Evolutionary conservation across 2,888 invertebrate genomes (phyloP).

Genomic region (Watsonalla cultraria): DNA sequence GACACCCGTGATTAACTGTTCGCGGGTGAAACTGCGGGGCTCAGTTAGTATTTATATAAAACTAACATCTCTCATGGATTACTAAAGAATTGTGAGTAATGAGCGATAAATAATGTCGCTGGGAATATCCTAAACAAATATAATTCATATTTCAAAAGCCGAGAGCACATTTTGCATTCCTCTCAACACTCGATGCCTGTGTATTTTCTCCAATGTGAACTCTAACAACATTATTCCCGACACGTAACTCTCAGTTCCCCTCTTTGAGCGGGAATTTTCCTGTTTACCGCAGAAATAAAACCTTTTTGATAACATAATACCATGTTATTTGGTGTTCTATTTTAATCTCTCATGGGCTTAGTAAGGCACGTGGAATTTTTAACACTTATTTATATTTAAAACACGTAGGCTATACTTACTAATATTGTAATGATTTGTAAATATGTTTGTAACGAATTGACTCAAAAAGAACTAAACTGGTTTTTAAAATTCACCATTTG

Average conservation of each 20-base stretch:
- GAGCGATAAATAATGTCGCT: too few relatives aligned
- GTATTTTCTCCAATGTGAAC: slow-evolving; percentile 13
- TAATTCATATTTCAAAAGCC: not conserved
- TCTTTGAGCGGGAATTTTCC: slow-evolving; percentile 22
- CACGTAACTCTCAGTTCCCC: slow-evolving; percentile 18
- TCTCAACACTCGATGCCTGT: not conserved
- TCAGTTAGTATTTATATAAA: too few relatives aligned
- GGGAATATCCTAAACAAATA: not conserved
- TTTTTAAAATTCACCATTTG: too few relatives aligned
- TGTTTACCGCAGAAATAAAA: slow-evolving; percentile 30
- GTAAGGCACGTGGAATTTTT: not conserved
- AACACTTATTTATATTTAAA: not conserved
- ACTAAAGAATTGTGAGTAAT: too few relatives aligned
- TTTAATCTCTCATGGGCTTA: not conserved
- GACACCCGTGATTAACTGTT: too few relatives aligned
- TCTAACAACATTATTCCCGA: slow-evolving; percentile 17
- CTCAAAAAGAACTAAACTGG: too few relatives aligned
- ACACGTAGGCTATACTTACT: too few relatives aligned
- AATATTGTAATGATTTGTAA: too few relatives aligned
- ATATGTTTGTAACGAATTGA: too few relatives aligned
- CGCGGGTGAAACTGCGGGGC: too few relatives aligned
- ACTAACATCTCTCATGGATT: too few relatives aligned
- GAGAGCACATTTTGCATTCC: not conserved
- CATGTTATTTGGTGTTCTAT: slow-evolving; percentile 4
- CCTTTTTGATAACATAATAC: slow-evolving; percentile 17